Percentiles rank a stretch among this genome's conserved stretches.
Evolutionary conservation across 2,888 invertebrate species (phyloP).

Genomic region (Xanthostigma xanthostigma): DNA sequence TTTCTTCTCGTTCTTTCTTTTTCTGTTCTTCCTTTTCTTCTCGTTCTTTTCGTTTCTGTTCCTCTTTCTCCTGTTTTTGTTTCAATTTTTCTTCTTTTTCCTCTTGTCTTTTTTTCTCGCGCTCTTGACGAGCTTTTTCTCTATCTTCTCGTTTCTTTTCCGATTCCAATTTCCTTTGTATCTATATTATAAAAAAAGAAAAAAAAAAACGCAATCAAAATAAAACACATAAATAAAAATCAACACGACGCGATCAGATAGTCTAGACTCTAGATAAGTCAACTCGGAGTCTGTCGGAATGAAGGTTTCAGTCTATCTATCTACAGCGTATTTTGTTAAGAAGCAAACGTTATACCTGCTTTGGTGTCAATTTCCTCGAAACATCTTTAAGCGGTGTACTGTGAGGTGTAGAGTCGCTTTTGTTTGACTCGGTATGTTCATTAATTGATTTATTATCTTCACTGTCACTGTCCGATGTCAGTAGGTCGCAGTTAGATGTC

Average conservation of each 20-base stretch:
- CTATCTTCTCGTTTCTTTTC: conserved; percentile 40
- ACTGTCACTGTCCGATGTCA: background rate
- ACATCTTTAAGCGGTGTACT: conserved; percentile 4
- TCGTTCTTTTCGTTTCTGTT: conserved; percentile 28
- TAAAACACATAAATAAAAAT: background rate
- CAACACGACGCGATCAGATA: too few species aligned
- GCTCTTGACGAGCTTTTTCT: conserved; percentile 35
- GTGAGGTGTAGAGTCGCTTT: conserved; percentile 3
- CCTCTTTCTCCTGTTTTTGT: conserved; percentile 34
- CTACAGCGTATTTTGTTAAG: background rate
- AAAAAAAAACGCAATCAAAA: conserved; percentile 2
- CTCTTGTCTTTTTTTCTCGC: conserved; percentile 25
- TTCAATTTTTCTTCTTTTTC: conserved; percentile 30
- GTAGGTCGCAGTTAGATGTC: background rate
- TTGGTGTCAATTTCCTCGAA: conserved; percentile 24
- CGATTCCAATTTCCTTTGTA: conserved; percentile 40
- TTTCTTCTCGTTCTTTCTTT: conserved; percentile 32
- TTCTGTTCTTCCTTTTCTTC: conserved; percentile 28
- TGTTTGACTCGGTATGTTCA: conserved; percentile 5
- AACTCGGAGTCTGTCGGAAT: background rate
- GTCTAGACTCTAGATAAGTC: too few species aligned
- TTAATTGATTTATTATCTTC: background rate
- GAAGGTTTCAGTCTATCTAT: conserved; percentile 1
- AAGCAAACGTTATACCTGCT: conserved; percentile 16
- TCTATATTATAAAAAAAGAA: conserved; percentile 19